These are phyloP conservation scores for Chrysocyon brachyurus DNA, from an alignment of 2,797 vertebrate species.

Conservation along the genomic window DNA sequence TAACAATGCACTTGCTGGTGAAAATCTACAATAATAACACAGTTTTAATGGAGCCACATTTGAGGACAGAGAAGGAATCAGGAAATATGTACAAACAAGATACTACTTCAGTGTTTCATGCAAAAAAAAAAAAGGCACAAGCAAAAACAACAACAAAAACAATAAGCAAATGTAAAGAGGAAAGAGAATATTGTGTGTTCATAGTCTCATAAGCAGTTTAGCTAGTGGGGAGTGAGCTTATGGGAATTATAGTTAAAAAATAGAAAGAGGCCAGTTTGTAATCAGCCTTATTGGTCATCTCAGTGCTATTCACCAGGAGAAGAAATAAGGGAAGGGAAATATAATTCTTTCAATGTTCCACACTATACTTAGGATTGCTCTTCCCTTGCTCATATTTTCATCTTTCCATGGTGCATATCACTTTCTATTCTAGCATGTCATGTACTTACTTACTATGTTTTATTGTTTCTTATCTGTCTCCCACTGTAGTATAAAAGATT, in stretches of 20 bases:
- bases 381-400: background rate
- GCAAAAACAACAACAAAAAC: background rate
- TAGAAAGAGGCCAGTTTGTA: background rate
- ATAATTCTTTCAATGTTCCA: background rate
- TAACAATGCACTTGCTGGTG: background rate
- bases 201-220: background rate
- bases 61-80: background rate
- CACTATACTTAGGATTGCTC: background rate
- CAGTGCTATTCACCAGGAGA: background rate
- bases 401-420: background rate
- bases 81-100: background rate
- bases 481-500: background rate
- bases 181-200: background rate
- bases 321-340: background rate
- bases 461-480: background rate
- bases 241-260: background rate
- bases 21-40: background rate
- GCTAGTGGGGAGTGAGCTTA: background rate
- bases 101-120: background rate
- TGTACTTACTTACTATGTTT: background rate
- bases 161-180: background rate
- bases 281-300: background rate
- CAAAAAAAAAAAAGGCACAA: background rate
- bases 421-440: background rate
- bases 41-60: background rate